These are phyloP conservation scores for Drosophila neocordata DNA, from an alignment of 1,140 invertebrate genomes.

Conservation along the genomic window DNA sequence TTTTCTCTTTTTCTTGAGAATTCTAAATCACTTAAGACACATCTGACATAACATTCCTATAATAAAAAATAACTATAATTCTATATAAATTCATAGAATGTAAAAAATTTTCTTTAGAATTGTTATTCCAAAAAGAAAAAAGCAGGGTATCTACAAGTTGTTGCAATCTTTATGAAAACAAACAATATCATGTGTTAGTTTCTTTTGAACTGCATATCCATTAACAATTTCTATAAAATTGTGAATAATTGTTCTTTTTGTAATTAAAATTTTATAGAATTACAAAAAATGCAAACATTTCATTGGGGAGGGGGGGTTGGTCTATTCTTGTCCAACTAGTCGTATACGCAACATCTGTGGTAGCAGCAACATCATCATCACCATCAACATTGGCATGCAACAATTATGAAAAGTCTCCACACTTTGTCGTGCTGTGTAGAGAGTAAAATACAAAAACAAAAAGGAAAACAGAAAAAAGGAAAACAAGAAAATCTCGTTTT, in stretches of 20 bases:
- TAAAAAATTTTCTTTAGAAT: too few species aligned
- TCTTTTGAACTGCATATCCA: neutral
- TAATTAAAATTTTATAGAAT: neutral
- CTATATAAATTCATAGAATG: too few species aligned
- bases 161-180: too few species aligned
- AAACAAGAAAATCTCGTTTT: slow-evolving; percentile 16
- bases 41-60: too few species aligned
- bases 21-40: too few species aligned
- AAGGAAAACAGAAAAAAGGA: neutral
- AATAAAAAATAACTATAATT: too few species aligned
- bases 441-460: slow-evolving; percentile 17
- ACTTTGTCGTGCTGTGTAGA: slow-evolving; percentile 50
- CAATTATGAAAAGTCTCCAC: slow-evolving; percentile 76
- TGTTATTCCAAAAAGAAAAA: too few species aligned
- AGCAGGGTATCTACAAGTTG: too few species aligned
- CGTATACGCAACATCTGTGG: neutral
- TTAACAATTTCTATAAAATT: neutral
- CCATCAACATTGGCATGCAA: slow-evolving; percentile 58
- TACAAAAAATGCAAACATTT: neutral
- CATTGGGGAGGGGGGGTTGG: too few species aligned
- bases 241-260: neutral
- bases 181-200: too few species aligned
- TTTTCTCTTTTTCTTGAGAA: too few species aligned
- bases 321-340: neutral
- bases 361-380: slow-evolving; percentile 14